Evolutionary conservation across 1,140 invertebrate species (phyloP).

Genomic region (Calephelis virginiensis): DNA sequence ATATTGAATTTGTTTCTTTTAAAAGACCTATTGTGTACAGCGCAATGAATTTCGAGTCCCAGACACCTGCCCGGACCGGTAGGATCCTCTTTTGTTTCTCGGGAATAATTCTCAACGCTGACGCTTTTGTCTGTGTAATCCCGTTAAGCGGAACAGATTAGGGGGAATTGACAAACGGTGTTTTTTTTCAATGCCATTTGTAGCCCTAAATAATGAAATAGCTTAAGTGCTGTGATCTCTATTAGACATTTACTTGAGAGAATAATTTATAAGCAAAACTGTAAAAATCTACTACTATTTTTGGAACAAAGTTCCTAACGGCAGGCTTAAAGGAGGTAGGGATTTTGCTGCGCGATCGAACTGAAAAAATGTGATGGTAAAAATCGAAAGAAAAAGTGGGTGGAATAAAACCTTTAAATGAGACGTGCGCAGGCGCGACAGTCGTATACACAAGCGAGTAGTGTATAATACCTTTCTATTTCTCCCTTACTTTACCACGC

Average conservation of each 20-base stretch:
- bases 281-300: too few relatives aligned
- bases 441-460: too few relatives aligned
- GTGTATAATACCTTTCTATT: too few relatives aligned
- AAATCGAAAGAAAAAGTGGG: too few relatives aligned
- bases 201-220: not conserved
- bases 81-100: slow-evolving; percentile 45
- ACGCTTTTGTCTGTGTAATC: slow-evolving; percentile 52
- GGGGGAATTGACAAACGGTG: slow-evolving; percentile 50
- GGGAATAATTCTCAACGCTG: slow-evolving; percentile 45
- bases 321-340: too few relatives aligned
- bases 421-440: too few relatives aligned
- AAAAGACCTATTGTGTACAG: slow-evolving; percentile 54
- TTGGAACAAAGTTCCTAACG: too few relatives aligned
- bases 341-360: too few relatives aligned
- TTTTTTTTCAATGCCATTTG: slow-evolving; percentile 3
- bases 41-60: slow-evolving; percentile 57
- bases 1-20: slow-evolving; percentile 26
- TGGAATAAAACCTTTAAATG: too few relatives aligned
- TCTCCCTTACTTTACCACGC: too few relatives aligned
- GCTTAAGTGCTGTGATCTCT: not conserved
- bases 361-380: too few relatives aligned
- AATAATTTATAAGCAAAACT: too few relatives aligned
- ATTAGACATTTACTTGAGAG: not conserved
- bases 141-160: slow-evolving; percentile 42
- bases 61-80: slow-evolving; percentile 49